These are phyloP conservation scores for Rafetus swinhoei DNA, from an alignment of 2,113 vertebrate genomes.

Conservation along the genomic window DNA sequence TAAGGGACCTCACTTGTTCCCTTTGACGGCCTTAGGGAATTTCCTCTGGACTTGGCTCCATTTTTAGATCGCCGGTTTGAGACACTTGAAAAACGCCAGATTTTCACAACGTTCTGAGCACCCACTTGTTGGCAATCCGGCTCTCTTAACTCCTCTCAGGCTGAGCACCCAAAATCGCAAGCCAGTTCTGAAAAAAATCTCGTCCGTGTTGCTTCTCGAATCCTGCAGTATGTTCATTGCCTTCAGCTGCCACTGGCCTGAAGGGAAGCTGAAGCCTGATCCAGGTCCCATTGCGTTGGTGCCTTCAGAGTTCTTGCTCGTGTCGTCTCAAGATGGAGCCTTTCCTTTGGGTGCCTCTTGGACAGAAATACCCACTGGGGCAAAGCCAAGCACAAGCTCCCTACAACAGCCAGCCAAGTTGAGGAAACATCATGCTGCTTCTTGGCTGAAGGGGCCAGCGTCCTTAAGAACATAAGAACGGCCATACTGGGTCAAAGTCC, in stretches of 20 bases:
- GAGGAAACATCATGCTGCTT: too few relatives aligned
- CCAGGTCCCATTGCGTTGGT: too few relatives aligned
- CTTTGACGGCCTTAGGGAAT: neutral
- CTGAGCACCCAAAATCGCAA: neutral
- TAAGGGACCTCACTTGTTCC: neutral
- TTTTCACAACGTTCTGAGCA: neutral
- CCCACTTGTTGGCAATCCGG: neutral
- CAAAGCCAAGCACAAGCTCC: too few relatives aligned
- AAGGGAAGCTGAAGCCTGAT: neutral
- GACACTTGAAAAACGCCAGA: neutral
- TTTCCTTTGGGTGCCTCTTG: too few relatives aligned
- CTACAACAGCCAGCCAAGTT: too few relatives aligned
- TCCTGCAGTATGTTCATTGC: neutral
- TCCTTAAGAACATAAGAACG: too few relatives aligned
- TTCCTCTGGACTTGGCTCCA: neutral
- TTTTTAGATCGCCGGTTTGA: neutral
- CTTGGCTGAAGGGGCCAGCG: too few relatives aligned
- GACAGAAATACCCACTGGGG: too few relatives aligned
- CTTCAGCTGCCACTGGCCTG: neutral
- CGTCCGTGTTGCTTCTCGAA: neutral
- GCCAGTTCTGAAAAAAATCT: accelerated
- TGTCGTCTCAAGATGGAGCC: neutral
- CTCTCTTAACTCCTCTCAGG: neutral
- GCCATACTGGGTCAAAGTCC: too few relatives aligned
- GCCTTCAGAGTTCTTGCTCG: accelerated